These are phyloP conservation scores for Perodicticus potto DNA, from an alignment of 2,797 vertebrate species.

Conservation along the genomic window DNA sequence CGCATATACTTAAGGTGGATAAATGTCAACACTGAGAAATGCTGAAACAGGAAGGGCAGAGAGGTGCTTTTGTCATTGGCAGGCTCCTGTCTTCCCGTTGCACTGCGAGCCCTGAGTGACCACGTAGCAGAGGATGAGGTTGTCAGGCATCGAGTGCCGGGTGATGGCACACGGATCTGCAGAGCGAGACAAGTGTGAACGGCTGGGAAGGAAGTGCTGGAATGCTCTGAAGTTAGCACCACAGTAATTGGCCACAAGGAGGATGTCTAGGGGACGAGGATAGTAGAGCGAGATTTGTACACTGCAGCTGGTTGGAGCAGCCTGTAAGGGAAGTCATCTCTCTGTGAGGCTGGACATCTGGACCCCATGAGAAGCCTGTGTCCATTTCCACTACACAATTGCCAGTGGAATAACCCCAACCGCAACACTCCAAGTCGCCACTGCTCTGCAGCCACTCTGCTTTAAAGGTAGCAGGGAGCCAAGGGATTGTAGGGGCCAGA, in stretches of 20 bases:
- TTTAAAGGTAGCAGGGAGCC: background rate
- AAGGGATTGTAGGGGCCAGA: background rate
- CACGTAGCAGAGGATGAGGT: constrained; percentile 77
- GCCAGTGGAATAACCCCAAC: background rate
- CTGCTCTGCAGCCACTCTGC: background rate
- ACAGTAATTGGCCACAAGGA: constrained; percentile 55
- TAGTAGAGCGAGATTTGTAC: background rate
- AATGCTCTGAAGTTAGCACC: constrained; percentile 67
- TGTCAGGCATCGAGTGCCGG: constrained; percentile 63
- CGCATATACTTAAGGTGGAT: too few relatives aligned
- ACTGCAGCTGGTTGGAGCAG: background rate
- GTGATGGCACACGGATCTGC: constrained; percentile 68
- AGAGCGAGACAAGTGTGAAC: constrained; percentile 63
- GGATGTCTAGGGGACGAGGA: background rate
- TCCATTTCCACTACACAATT: background rate
- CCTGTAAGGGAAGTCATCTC: background rate
- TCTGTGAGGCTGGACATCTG: background rate
- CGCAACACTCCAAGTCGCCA: background rate
- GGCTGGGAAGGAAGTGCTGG: background rate
- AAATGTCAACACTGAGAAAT: background rate
- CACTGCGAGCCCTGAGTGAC: constrained; percentile 67
- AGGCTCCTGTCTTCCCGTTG: constrained; percentile 61
- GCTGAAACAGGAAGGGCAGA: background rate
- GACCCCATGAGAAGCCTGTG: background rate
- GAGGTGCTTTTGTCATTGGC: constrained; percentile 55